Evolutionary conservation across 92 coral and sea anemone species (phyloP).

Genomic region (Porites divaricata): DNA sequence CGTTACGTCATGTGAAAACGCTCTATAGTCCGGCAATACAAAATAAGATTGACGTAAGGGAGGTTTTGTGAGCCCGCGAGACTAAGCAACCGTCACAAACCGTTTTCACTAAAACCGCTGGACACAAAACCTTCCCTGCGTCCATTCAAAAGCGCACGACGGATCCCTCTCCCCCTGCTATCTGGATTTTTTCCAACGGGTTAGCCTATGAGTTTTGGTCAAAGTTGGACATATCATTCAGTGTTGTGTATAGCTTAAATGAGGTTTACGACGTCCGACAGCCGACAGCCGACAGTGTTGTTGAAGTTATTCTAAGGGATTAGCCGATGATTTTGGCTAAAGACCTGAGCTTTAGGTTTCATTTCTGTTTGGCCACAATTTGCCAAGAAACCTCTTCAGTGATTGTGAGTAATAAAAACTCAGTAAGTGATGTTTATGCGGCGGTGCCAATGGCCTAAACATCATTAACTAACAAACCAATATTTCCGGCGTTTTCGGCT

Average conservation of each 20-base stretch:
- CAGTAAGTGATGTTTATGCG: not conserved
- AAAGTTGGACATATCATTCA: not conserved
- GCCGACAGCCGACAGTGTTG: not conserved
- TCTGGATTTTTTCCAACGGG: slow-evolving; percentile 1
- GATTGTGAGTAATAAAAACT: not conserved
- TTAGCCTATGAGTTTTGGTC: not conserved
- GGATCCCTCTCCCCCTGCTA: not conserved
- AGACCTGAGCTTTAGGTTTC: not conserved
- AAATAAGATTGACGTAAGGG: too few species aligned
- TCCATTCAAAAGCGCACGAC: not conserved
- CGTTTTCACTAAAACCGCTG: too few species aligned
- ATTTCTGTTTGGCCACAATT: not conserved
- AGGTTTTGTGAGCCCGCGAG: too few species aligned
- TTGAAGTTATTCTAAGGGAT: not conserved
- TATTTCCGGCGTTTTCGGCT: not conserved
- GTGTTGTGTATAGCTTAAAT: not conserved
- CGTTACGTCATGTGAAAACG: too few species aligned
- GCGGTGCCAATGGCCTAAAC: not conserved
- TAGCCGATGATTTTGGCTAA: not conserved
- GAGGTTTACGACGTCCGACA: not conserved
- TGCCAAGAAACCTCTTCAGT: not conserved
- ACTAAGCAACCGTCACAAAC: too few species aligned
- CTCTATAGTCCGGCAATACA: not conserved
- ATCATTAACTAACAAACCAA: not conserved
- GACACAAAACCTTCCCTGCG: not conserved